phyloP scores from a whole-genome alignment of 92 coral and sea anemone genomes.

The Porites divaricata region DNA sequence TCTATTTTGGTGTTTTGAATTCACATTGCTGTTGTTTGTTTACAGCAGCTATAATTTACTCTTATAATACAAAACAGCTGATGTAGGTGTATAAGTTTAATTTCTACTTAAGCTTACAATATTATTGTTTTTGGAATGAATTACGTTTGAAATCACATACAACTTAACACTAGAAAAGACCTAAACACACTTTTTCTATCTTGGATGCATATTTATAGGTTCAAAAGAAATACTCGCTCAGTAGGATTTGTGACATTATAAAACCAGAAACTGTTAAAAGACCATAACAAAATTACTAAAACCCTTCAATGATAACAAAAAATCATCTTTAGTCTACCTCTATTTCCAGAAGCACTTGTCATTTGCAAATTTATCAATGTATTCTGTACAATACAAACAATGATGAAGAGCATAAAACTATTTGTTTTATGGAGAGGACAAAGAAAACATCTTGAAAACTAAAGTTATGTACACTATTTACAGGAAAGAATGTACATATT shows the following conservation, averaged over 20 bases:
- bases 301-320: neutral
- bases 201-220: neutral
- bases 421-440: neutral
- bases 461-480: conserved; percentile 29
- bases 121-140: no score
- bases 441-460: neutral
- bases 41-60: no score
- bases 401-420: conserved; percentile 6
- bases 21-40: no score
- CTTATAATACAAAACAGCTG: no score
- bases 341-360: conserved; percentile 12
- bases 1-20: no score
- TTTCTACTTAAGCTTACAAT: no score
- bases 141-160: neutral
- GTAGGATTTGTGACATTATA: neutral
- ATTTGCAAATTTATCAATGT: neutral
- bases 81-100: no score
- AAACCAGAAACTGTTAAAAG: neutral
- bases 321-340: conserved; percentile 1
- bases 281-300: neutral
- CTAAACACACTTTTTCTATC: neutral
- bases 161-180: neutral
- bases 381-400: conserved; percentile 10
- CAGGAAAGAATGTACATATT: conserved; percentile 10
- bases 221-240: neutral